Percentiles rank a stretch among this genome's conserved stretches.
phyloP scores from a whole-genome alignment of 2,888 invertebrate genomes.

The Conistra vaccinii region DNA sequence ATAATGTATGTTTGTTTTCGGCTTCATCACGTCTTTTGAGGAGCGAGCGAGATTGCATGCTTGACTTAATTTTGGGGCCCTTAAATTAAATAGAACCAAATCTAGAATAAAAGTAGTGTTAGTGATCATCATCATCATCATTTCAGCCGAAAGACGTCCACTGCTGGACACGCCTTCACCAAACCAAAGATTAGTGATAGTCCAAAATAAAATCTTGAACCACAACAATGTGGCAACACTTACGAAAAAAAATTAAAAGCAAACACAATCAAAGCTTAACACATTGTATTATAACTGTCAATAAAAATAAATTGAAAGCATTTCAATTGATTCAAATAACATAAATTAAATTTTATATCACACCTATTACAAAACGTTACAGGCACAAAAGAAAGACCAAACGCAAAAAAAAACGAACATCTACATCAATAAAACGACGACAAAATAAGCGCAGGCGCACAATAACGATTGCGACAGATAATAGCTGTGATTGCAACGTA shows the following conservation, averaged over 20 bases:
- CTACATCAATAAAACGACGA: constrained; percentile 30
- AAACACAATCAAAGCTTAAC: constrained; percentile 12
- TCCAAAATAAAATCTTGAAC: neutral
- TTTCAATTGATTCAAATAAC: neutral
- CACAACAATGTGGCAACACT: constrained; percentile 9
- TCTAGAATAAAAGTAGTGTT: neutral
- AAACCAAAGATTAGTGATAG: too few species aligned
- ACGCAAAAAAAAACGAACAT: neutral
- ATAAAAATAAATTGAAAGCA: constrained; percentile 4
- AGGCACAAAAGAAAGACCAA: neutral
- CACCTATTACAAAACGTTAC: neutral
- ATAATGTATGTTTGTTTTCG: neutral
- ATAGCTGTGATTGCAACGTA: constrained; percentile 65
- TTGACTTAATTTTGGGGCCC: neutral
- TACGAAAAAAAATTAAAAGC: constrained; percentile 2
- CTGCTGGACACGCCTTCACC: too few species aligned
- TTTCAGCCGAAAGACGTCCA: too few species aligned
- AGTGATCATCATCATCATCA: too few species aligned
- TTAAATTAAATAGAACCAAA: neutral
- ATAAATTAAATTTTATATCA: neutral
- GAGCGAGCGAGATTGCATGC: too few species aligned
- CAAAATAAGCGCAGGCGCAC: constrained; percentile 54
- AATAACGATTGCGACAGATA: constrained; percentile 66
- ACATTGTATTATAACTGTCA: neutral
- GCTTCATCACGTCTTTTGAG: too few species aligned